Percentiles rank a stretch among this genome's conserved stretches.
phyloP scores from a whole-genome alignment of 2,113 vertebrate species.

The Anoura caudifer region DNA sequence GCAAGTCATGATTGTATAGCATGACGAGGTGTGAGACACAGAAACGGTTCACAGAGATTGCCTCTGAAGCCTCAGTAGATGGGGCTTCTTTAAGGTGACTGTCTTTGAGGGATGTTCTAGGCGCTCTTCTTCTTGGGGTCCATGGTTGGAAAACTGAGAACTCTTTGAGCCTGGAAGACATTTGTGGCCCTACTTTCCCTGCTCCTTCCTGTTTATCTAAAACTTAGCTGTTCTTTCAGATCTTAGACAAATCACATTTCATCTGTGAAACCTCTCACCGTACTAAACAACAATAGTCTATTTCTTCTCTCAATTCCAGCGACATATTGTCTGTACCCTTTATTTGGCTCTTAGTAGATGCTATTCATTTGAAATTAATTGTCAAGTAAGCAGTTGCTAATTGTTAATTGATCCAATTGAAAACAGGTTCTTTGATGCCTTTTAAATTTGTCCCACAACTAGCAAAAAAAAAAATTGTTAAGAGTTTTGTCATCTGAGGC shows the following conservation, averaged over 20 bases:
- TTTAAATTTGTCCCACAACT: neutral
- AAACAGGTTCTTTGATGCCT: neutral
- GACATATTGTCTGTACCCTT: neutral
- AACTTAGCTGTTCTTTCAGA: neutral
- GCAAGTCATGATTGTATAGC: neutral
- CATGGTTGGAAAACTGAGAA: neutral
- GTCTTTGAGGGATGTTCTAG: neutral
- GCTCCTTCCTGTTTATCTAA: neutral
- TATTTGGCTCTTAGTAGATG: neutral
- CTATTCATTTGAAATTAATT: constrained; percentile 4
- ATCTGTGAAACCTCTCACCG: neutral
- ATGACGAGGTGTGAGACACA: neutral
- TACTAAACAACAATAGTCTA: neutral
- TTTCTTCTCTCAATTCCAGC: neutral
- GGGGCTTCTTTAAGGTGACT: neutral
- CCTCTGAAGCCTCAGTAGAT: neutral
- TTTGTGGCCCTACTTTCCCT: accelerated
- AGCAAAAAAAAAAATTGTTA: neutral
- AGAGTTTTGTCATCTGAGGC: neutral
- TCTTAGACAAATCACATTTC: neutral
- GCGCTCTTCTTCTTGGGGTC: neutral
- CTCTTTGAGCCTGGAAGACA: neutral
- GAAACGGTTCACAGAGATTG: neutral
- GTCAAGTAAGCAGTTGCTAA: neutral
- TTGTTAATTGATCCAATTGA: neutral